A percentile compares a stretch with the other conserved stretches of the same genome.
phyloP scores from a whole-genome alignment of 2,113 vertebrate species.

The Melanocharis versteri region DNA sequence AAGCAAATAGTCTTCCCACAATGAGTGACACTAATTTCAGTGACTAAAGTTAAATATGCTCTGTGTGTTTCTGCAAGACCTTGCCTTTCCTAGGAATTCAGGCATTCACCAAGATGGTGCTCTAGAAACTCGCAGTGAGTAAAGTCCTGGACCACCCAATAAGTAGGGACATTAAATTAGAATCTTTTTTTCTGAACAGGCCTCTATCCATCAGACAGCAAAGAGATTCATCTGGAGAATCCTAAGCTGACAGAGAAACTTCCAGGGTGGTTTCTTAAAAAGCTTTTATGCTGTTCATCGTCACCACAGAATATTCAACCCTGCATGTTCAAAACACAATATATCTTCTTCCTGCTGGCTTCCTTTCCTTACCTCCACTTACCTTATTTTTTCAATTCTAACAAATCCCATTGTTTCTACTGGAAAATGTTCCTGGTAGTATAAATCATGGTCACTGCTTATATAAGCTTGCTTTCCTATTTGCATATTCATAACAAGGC shows the following conservation, averaged over 20 bases:
- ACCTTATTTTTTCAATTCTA: not conserved
- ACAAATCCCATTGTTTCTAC: not conserved
- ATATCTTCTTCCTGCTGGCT: not conserved
- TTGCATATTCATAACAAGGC: not conserved
- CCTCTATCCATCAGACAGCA: not conserved
- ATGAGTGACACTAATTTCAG: not conserved
- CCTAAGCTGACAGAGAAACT: not conserved
- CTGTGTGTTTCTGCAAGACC: not conserved
- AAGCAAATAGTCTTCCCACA: not conserved
- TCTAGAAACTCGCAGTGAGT: rapidly evolving
- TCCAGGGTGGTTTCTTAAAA: not conserved
- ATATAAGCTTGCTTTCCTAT: not conserved
- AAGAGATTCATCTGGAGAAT: not conserved
- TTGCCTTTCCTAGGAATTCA: not conserved
- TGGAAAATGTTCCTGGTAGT: not conserved
- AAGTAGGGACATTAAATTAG: not conserved
- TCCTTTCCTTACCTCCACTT: not conserved
- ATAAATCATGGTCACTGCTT: not conserved
- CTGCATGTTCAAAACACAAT: not conserved
- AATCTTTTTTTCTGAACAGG: not conserved
- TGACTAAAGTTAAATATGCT: not conserved
- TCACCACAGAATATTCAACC: not conserved
- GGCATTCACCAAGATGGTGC: not conserved
- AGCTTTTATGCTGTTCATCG: not conserved
- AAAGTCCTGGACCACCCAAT: not conserved